Base-by-base conservation (phyloP, 37 sponge, comb jelly and placozoan genomes). In the Dysidea cf. avara region DNA sequence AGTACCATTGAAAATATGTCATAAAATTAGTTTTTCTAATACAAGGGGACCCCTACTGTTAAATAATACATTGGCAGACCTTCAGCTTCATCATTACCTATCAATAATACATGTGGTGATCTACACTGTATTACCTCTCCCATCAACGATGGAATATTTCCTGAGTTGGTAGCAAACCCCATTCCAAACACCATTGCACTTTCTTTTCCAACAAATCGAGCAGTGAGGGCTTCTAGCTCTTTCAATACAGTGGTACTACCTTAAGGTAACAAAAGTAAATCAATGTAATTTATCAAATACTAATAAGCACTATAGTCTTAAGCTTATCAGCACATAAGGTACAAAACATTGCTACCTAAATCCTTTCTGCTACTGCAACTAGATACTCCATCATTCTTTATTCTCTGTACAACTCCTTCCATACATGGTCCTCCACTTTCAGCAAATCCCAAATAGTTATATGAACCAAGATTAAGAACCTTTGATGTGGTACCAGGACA, bases 371-470 rank as follows among this genome's bases (percentile, higher is more conserved):
- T 24, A 33, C 89, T 90, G 73, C 87, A 79, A 16, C 55, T 43
- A 7, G 85, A 85, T 1, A 68, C 78, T 25, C 99, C 99, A 76
- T 83, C 84, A 53, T 89, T 39, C 13, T 56, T 51, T 0, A 90
- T 82, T 39, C 82, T 77, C 38, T 61, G 43, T 16, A 69, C 50
- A 0, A 86, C 81, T 33, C 82, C 93, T 13, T 99, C 93, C 7
- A 86, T 80, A 80, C 99, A 92, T 2, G 81, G 81, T 0, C 99
- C 99, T 18, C 28, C 47, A 37, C 64, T 92, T 73, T 99, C 78
- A 24, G 96, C 99, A 90, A 99, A 99, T 0, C 99, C 99, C 26
- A 93, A 84, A 59, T 99, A 99, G 86, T 99, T 99, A 76, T 99
- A 99, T 17, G 96, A 95, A 39, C 99, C 92, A 16, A 99, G 82